These are phyloP conservation scores for Drosophila paulistorum DNA, from an alignment of 1,140 invertebrate genomes.

Conservation along the genomic window DNA sequence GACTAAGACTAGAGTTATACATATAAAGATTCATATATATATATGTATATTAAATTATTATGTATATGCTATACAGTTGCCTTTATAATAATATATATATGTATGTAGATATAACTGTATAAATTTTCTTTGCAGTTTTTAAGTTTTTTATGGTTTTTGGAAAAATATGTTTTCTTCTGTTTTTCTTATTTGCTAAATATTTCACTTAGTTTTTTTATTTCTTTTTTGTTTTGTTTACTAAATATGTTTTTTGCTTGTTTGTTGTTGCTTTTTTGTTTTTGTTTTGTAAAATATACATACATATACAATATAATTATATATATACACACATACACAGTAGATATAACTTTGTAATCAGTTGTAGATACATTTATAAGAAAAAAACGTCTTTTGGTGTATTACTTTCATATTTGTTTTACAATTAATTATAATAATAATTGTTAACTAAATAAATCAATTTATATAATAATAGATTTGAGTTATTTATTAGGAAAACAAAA, in stretches of 20 bases:
- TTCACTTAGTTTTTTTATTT: constrained; percentile 30
- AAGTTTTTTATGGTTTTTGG: constrained; percentile 58
- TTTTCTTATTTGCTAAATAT: constrained; percentile 57
- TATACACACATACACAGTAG: constrained; percentile 71
- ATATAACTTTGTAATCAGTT: constrained; percentile 42
- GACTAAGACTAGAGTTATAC: constrained; percentile 1
- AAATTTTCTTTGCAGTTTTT: constrained; percentile 21
- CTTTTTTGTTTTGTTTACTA: constrained; percentile 45
- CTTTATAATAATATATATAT: constrained; percentile 9
- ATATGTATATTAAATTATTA: constrained; percentile 11
- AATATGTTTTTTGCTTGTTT: constrained; percentile 53
- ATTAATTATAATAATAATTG: constrained; percentile 19
- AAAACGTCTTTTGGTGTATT: constrained; percentile 30
- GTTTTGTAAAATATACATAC: constrained; percentile 79
- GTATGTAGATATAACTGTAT: constrained; percentile 12
- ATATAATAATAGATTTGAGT: background rate
- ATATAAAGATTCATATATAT: constrained; percentile 15
- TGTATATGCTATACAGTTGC: constrained; percentile 68
- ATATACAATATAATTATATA: constrained; percentile 74
- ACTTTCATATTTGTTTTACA: constrained; percentile 20
- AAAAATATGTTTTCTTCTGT: constrained; percentile 75
- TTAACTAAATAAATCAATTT: constrained; percentile 37
- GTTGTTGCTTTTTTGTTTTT: background rate
- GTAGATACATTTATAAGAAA: constrained; percentile 58
- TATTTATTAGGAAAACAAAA: constrained; percentile 24